Base-by-base conservation (phyloP, 2,113 vertebrate species). In the Alces alces region DNA sequence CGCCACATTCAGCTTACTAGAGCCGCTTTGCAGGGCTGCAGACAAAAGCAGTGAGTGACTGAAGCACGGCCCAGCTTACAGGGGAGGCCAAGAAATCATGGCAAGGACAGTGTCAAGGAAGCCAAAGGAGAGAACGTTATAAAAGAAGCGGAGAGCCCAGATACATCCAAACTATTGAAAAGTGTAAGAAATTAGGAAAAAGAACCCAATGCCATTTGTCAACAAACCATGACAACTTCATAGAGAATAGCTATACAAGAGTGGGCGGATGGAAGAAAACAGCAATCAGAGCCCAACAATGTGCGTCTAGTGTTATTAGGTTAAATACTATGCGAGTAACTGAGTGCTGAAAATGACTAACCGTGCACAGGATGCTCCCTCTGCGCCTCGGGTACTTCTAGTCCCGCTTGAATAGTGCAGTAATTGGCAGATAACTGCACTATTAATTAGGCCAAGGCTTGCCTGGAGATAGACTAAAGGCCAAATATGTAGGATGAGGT, bases 351-450 rank as follows among this genome's bases (percentile, higher is more conserved):
- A 87, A 95, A 96, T 95, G 89, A 97, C 89, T 96, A 93, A 97
- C 96, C 76, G 47, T 43, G 47, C 36, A 61, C 52, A 96, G 25
- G 61, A 86, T 85, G 82, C 86, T 97, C 64, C 23, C 90, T 78
- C 43, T 27, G 12, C 23, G 52, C 92, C 86, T 86, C 0, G 0
- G 60, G 94, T 90, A 55, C 92, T 93, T 89, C 60, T 43, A 52
- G 76, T 86, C 86, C 43, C 92, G 55, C 82, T 97, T 98, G 93
- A 96, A 97, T 92, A 96, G 95, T 93, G 80, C 80, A 79, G 92
- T 97, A 97, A 98, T 97, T 95, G 93, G 95, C 79, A 93, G 89
- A 95, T 97, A 97, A 93, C 47, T 70, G 27, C 43, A 86, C 86
- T 85, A 83, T 96, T 96, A 93, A 96, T 96, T 96, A 97, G 61